These are phyloP conservation scores for Cinclus cinclus DNA, from an alignment of 2,113 vertebrate species.

Conservation along the genomic window DNA sequence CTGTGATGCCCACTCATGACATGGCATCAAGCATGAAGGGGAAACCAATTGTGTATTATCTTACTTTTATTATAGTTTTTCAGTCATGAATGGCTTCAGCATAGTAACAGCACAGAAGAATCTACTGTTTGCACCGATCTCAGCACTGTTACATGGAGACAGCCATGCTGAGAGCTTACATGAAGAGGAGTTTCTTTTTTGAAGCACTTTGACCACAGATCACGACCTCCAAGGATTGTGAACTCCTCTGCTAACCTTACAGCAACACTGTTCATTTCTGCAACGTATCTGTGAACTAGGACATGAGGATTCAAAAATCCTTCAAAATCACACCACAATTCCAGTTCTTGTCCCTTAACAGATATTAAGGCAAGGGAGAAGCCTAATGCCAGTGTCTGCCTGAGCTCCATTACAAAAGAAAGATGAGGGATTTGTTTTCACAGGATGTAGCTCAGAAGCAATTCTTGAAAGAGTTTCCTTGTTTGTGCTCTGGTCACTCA, in stretches of 20 bases:
- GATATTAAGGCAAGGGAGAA: neutral
- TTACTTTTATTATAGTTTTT: neutral
- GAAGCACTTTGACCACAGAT: neutral
- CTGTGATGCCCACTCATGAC: fast-evolving
- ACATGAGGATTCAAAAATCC: neutral
- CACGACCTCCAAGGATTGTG: fast-evolving
- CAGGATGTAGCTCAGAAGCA: neutral
- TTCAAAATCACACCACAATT: neutral
- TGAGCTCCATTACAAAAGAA: neutral
- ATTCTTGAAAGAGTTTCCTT: neutral
- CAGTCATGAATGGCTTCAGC: neutral
- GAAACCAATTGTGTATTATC: neutral
- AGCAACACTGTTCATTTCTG: neutral
- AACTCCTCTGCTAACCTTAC: neutral
- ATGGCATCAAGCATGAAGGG: neutral
- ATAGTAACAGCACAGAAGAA: neutral
- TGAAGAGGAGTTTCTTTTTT: neutral
- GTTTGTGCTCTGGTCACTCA: neutral
- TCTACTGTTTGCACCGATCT: neutral
- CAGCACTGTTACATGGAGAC: neutral
- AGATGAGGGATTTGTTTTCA: neutral
- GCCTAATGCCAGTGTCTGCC: neutral
- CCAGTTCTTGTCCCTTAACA: neutral
- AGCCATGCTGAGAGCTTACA: neutral
- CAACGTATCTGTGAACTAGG: neutral